phyloP scores from a whole-genome alignment of 2,113 vertebrate genomes.

The Furnarius figulus region DNA sequence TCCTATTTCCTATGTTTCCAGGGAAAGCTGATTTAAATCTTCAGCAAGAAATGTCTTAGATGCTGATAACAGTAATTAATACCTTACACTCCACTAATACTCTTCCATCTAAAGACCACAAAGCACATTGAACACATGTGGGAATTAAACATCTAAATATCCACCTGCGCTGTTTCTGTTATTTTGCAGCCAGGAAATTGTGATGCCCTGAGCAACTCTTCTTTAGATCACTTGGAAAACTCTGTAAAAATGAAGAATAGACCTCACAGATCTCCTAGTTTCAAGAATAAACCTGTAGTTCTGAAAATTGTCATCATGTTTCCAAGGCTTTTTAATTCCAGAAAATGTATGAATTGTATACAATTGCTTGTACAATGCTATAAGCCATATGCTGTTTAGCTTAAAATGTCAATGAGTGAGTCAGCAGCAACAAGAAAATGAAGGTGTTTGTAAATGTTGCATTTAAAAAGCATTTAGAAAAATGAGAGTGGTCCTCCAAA shows the following conservation, averaged over 20 bases:
- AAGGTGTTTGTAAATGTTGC: slow-evolving; percentile 60
- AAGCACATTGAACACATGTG: not conserved
- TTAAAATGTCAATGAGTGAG: slow-evolving; percentile 51
- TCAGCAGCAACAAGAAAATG: slow-evolving; percentile 56
- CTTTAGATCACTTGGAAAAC: not conserved
- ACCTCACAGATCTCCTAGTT: not conserved
- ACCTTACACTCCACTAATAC: slow-evolving; percentile 2
- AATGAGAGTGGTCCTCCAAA: not conserved
- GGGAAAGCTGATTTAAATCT: slow-evolving; percentile 30
- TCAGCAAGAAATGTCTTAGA: not conserved
- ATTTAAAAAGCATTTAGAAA: slow-evolving; percentile 52
- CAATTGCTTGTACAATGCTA: slow-evolving; percentile 40
- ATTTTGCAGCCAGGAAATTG: not conserved
- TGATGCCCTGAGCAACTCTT: not conserved
- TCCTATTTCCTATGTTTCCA: slow-evolving; percentile 33
- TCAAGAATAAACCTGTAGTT: slow-evolving; percentile 10
- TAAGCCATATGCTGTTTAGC: slow-evolving; percentile 62
- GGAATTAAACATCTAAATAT: not conserved
- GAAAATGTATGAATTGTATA: slow-evolving; percentile 42
- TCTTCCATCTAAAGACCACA: not conserved
- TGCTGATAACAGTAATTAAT: slow-evolving; percentile 49
- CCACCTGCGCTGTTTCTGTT: slow-evolving; percentile 6
- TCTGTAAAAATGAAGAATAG: slow-evolving; percentile 20
- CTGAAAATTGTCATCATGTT: slow-evolving; percentile 14
- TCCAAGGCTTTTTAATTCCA: slow-evolving; percentile 26